Conservation (phyloP, 2,797 vertebrate species). For the Chiropotes sagulatus region DNA sequence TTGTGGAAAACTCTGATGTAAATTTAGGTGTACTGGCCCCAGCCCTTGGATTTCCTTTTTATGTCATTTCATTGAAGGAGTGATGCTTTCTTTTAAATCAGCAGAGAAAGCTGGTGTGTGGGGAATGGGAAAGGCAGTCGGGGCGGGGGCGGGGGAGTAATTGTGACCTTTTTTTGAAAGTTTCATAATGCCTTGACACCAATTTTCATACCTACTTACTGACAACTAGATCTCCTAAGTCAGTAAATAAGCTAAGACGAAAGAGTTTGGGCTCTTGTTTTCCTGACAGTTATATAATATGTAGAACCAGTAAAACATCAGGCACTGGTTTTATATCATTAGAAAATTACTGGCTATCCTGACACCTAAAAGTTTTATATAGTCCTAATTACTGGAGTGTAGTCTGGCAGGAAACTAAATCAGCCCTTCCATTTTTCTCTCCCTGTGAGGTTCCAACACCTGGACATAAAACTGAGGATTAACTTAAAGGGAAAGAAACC, state of each 20-base stretch:
- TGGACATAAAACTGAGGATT: conserved; percentile 7
- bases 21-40: not conserved
- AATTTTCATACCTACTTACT: conserved; percentile 59
- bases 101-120: conserved; percentile 43
- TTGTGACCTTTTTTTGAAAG: conserved; percentile 24
- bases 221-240: conserved; percentile 65
- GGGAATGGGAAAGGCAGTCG: not conserved
- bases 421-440: not conserved
- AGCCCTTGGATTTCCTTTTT: conserved; percentile 50
- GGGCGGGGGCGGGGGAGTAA: not conserved
- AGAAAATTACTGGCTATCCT: conserved; percentile 36
- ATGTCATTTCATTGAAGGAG: conserved; percentile 48
- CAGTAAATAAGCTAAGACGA: conserved; percentile 73
- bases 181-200: conserved; percentile 47
- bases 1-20: conserved; percentile 31
- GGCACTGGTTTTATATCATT: conserved; percentile 67
- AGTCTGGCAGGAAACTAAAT: conserved; percentile 42
- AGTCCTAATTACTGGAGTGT: conserved; percentile 37
- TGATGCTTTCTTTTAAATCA: conserved; percentile 25
- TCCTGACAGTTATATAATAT: conserved; percentile 66
- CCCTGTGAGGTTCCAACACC: not conserved
- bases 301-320: conserved; percentile 54
- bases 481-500: not conserved
- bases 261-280: conserved; percentile 60
- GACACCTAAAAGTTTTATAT: conserved; percentile 60